Conservation (phyloP, 2,888 invertebrate species). For the Germaria angustata region DNA sequence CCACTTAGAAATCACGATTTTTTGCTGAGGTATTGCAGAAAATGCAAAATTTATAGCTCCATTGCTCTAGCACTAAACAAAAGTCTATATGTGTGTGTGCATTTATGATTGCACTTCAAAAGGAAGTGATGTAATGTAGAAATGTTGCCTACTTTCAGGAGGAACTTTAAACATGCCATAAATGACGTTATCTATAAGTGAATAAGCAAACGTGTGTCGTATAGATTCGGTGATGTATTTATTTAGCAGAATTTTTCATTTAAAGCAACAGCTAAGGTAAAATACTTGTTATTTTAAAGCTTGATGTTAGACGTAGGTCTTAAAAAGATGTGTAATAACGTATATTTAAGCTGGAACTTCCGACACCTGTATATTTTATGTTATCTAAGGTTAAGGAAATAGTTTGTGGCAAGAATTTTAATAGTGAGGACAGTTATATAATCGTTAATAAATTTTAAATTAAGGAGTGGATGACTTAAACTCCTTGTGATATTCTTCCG, state of each 20-base stretch:
- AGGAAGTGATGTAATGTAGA: conserved; percentile 41
- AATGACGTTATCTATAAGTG: not conserved
- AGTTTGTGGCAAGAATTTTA: too few relatives aligned
- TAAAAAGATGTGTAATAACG: too few relatives aligned
- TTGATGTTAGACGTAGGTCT: not conserved
- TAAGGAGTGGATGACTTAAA: too few relatives aligned
- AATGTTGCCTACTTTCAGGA: conserved; percentile 43
- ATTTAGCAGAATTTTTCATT: not conserved
- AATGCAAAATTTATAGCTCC: conserved; percentile 7
- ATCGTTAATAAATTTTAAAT: too few relatives aligned
- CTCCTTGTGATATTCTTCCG: too few relatives aligned
- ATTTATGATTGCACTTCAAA: not conserved
- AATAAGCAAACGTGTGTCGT: not conserved
- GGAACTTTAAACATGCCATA: not conserved
- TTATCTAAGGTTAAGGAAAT: too few relatives aligned
- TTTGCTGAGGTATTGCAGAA: not conserved
- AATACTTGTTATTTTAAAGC: not conserved
- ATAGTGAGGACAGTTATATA: too few relatives aligned
- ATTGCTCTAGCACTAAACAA: not conserved
- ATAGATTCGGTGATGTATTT: not conserved
- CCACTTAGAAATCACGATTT: conserved; percentile 26
- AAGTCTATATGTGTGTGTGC: not conserved
- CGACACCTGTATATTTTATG: too few relatives aligned
- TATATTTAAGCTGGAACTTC: too few relatives aligned
- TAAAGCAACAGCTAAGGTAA: not conserved